Evolutionary conservation across 92 coral and sea anemone genomes (phyloP), one percentile per base, ranked within the genome.

Genomic region (Parazoanthus darwini): DNA sequence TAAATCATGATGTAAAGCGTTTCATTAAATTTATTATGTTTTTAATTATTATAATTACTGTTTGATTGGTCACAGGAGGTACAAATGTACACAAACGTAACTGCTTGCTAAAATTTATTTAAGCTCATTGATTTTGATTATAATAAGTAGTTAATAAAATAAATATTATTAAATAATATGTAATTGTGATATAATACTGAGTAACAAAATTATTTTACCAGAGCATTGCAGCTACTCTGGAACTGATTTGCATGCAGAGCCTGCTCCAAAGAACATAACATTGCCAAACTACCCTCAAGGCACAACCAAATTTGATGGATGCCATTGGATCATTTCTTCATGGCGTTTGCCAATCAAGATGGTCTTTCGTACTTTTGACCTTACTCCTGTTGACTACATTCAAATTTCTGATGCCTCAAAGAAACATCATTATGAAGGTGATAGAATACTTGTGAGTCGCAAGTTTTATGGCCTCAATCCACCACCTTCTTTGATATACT

Each of bases 401-500:
- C 13, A 26, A 38, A 43, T 84, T 73, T 71, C 67, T 43, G 87
- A 84, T 84, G 75, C 78, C 23, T 84, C 87, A 26, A 84, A 71
- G 79, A 29, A 14, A 0, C 11, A 84, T 71, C 25, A 18, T 14
- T 3, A 3, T 43, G 6, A 5, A 0, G 65, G 87, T 84, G 59
- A 70, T 6, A 73, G 78, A 72, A 68, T 84, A 44, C 75, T 72
- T 35, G 29, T 84, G 59, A 84, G 87, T 48, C 78, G 67, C 18
- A 71, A 70, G 44, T 84, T 70, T 50, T 39, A 50, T 46, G 87
- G 35, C 15, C 39, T 18, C 13, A 71, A 72, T 46, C 66, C 65
- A 6, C 87, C 87, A 48, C 87, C 87, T 16, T 8, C 78, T 71
- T 79, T 84, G 33, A 84, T 84, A 71, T 84, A 71, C 22, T 84